phyloP scores from a whole-genome alignment of 2,797 vertebrate genomes.

The Dendrocincla fuliginosa region DNA sequence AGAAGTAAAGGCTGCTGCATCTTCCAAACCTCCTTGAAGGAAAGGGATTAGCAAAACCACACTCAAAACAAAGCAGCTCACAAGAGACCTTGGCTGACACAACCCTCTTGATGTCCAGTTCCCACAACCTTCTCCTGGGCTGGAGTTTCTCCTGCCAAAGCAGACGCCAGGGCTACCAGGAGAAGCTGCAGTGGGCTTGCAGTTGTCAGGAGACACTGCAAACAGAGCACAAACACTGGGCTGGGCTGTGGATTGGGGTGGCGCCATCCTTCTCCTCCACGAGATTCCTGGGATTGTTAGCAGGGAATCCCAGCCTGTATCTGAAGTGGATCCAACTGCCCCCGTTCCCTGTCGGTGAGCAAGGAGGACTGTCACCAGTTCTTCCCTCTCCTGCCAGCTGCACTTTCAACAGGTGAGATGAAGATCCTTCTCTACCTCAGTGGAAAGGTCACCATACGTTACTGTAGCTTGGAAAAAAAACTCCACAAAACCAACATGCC shows the following conservation, averaged over 20 bases:
- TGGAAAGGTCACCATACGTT: neutral
- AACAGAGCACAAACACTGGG: conserved; percentile 77
- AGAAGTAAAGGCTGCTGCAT: neutral
- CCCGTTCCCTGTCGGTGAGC: neutral
- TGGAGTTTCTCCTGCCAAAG: conserved; percentile 20
- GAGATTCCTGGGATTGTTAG: conserved; percentile 82
- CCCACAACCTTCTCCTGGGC: neutral
- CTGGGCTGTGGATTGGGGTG: conserved; percentile 65
- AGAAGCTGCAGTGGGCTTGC: neutral
- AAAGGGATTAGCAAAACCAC: neutral
- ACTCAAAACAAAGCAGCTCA: neutral
- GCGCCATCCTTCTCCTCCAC: conserved; percentile 73
- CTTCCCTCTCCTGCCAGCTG: neutral
- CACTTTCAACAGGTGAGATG: neutral
- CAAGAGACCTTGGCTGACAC: neutral
- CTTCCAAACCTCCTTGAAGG: neutral
- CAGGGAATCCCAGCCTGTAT: conserved; percentile 26
- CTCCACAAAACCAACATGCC: neutral
- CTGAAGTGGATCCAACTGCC: neutral
- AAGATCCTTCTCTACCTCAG: neutral
- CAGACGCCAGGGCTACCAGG: neutral
- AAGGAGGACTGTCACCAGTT: neutral
- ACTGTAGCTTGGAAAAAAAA: neutral
- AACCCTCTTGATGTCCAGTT: neutral
- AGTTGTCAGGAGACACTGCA: conserved; percentile 82